Evolutionary conservation across 2,888 invertebrate genomes (phyloP), one percentile per base, ranked within the genome.

Genomic region (Desoria tigrina): DNA sequence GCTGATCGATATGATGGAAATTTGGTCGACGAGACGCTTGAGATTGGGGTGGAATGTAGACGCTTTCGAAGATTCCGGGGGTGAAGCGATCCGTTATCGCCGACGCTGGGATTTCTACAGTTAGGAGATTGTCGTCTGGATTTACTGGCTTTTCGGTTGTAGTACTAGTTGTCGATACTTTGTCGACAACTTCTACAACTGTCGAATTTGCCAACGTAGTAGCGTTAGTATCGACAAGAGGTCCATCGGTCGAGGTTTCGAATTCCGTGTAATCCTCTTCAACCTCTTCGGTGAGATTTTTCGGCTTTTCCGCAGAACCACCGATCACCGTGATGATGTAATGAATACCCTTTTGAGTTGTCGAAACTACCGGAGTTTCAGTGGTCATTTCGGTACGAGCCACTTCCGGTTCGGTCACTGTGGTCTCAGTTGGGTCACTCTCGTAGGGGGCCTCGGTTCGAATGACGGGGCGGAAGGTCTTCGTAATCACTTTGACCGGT

Each of bases 261-360:
- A 32, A 32, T 11, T 32, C 32, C 11, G 32, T 32, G 32, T 32
- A 4, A 32, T 32, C 32, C 32, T 32, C 32, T 4, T 32, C 6
- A 32, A 32, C 32, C 11, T 18, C 9, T 45, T 45, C 45, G 16
- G 45, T 45, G 45, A 21, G 45, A 18, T 16, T 16, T 16, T 16
- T 45, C 21, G 6, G 45, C 6, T 3, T 6, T 6, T 45, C 45
- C 4, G 45, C 16, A 16, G 45, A n/a, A 45, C 21, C 45, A 6
- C 45, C 45, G 16, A 45, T 45, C 4, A 45, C 45, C 4, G 45
- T 45, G 21, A 45, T 16, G n/a, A 45, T 45, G 45, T 45, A 45
- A n/a, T 45, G 45, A n/a, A 45, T 45, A 16, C 32, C 32, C 32
- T 11, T 32, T 32, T 32, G 32, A 32, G 32, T 32, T 32, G 32